Evolutionary conservation across 2,888 invertebrate genomes (phyloP), one percentile per base, ranked within the genome.

Genomic region (Aphodius granarius): DNA sequence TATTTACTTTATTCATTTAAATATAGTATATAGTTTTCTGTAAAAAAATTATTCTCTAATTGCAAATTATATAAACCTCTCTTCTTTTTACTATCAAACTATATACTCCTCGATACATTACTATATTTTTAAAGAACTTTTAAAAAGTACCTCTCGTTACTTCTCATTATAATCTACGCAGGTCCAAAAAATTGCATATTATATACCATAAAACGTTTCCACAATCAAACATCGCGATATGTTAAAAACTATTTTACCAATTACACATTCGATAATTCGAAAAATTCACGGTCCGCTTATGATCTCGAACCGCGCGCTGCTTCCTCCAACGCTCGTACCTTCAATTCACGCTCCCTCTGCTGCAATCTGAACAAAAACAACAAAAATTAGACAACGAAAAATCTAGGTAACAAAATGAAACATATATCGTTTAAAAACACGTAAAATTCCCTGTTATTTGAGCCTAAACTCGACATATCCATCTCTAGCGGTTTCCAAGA

Each of bases 291-390:
- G 9, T 6, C n/a, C 17, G 63, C 72, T 86, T 88, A 90, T 83
- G 89, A 89, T 84, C 91, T 88, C 81, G 91, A 91, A 84, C 92
- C 94, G 84, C 95, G 91, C 80, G 95, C 94, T 80, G 95, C 95
- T 89, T 95, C 95, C 89, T 95, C 95, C 83, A 95, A 89, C 80
- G 94, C 94, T 84, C 95, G 91, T 84, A 95, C 94, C 89, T 95
- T 95, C 83, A 95, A 90, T 88, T 95, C 95, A 81, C 95, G 91
- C 84, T 95, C 95, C 82, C 95, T 92, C 88, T 95, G 94, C 90
- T 94, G 94, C 13, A 43, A 43, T 82, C 86, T 87, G 79, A 70
- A 80, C 71, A 63, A 79, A 77, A 78, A 71, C 4, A 16, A 66
- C 20, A 65, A 65, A 13, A n/a, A 20, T 70, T 6, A 18, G 17